Conservation (phyloP, 1,140 invertebrate genomes). For the Drosophila busckii region DNA sequence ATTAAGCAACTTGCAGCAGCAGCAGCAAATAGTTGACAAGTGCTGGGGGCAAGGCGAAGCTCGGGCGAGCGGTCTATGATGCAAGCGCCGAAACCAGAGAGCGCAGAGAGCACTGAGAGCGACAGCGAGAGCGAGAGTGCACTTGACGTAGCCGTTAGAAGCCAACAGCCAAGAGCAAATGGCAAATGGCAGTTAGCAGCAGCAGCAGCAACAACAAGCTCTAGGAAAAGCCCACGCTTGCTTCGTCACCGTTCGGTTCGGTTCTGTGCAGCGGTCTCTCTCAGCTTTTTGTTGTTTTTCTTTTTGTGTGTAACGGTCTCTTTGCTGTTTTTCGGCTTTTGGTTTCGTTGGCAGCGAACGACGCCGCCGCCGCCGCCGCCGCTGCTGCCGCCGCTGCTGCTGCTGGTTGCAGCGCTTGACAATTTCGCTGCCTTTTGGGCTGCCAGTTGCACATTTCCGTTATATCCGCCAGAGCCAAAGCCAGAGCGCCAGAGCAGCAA, state of each 20-base stretch:
- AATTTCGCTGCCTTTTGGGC: conserved; percentile 56
- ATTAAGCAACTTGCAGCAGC: conserved; percentile 24
- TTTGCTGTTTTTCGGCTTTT: conserved; percentile 25
- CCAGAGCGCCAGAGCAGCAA: conserved; percentile 3
- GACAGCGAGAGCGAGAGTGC: conserved; percentile 8
- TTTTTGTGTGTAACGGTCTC: conserved; percentile 9
- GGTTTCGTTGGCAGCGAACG: conserved; percentile 8
- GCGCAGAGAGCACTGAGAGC: background rate
- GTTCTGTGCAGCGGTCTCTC: conserved; percentile 14
- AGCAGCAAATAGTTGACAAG: conserved; percentile 26
- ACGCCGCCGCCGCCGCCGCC: background rate
- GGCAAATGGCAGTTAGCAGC: conserved; percentile 48
- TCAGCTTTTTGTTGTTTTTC: conserved; percentile 12
- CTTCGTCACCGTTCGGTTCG: conserved; percentile 16
- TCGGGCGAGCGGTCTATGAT: conserved; percentile 19
- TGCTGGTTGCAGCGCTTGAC: conserved; percentile 40
- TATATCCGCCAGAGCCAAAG: conserved; percentile 61
- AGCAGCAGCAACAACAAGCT: conserved; percentile 49
- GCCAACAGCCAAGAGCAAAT: conserved; percentile 38
- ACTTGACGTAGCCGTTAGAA: conserved; percentile 59
- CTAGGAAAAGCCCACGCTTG: conserved; percentile 51
- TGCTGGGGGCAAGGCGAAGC: conserved; percentile 5
- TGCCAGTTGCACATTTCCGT: conserved; percentile 74
- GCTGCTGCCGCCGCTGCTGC: background rate
- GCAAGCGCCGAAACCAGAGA: conserved; percentile 18